Conservation (phyloP, 2,113 vertebrate genomes). For the Cyanistes caeruleus region DNA sequence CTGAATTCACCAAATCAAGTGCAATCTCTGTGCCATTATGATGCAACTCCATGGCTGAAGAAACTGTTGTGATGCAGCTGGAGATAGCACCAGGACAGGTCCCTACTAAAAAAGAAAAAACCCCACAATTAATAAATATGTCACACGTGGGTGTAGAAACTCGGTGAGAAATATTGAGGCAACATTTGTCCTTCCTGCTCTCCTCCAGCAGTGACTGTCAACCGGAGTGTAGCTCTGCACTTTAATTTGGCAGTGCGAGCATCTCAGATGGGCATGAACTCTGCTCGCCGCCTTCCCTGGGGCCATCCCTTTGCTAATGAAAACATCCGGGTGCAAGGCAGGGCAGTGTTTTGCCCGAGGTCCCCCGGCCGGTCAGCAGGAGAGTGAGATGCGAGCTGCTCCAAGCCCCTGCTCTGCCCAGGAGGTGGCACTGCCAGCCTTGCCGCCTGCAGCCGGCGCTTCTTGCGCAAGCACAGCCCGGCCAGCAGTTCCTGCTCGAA, state of each 20-base stretch:
- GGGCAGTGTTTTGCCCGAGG: background rate
- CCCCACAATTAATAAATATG: slow-evolving; percentile 55
- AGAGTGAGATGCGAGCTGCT: accelerated
- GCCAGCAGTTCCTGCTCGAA: background rate
- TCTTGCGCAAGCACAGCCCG: accelerated
- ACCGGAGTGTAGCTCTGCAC: background rate
- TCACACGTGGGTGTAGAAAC: slow-evolving; percentile 32
- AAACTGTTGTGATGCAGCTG: slow-evolving; percentile 75
- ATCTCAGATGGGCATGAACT: background rate
- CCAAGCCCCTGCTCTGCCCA: background rate
- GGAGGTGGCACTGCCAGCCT: slow-evolving; percentile 38
- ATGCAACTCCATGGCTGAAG: slow-evolving; percentile 67
- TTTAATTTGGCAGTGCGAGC: background rate
- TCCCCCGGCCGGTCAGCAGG: background rate
- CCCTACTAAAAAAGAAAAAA: slow-evolving; percentile 64
- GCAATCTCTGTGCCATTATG: slow-evolving; percentile 71
- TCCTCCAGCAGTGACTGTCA: background rate
- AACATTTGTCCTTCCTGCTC: background rate
- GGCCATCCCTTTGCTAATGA: background rate
- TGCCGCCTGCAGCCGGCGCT: background rate
- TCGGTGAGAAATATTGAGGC: background rate
- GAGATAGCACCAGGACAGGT: slow-evolving; percentile 71
- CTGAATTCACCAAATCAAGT: slow-evolving; percentile 78
- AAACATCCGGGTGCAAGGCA: background rate
- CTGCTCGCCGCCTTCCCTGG: background rate